These are phyloP conservation scores for Leptinotarsa rubiginosa DNA, from an alignment of 2,888 invertebrate genomes.

Conservation along the genomic window DNA sequence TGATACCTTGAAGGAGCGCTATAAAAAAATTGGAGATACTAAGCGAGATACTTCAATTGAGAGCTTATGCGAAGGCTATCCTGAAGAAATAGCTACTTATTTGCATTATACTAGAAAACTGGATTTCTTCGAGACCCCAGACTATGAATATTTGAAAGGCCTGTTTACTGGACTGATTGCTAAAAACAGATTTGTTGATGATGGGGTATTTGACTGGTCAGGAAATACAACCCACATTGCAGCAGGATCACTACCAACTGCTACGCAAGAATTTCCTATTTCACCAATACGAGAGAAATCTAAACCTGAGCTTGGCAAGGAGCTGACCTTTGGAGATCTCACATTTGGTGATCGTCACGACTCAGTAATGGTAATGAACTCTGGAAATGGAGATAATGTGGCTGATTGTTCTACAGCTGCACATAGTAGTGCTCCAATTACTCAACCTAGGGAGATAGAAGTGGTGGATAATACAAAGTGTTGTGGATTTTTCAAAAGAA, in stretches of 20 bases:
- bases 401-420: constrained; percentile 34
- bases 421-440: constrained; percentile 37
- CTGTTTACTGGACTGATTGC: constrained; percentile 93
- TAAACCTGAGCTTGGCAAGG: constrained; percentile 29
- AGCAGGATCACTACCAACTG: constrained; percentile 37
- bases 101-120: constrained; percentile 93
- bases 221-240: constrained; percentile 58
- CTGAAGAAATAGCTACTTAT: constrained; percentile 97
- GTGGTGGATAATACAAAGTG: constrained; percentile 39
- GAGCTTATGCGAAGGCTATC: constrained; percentile 83
- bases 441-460: constrained; percentile 33
- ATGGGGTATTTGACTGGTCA: constrained; percentile 95
- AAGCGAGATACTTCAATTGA: constrained; percentile 98
- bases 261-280: constrained; percentile 39
- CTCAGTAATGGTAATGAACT: constrained; percentile 33
- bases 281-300: constrained; percentile 35
- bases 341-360: constrained; percentile 31
- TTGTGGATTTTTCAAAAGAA: constrained; percentile 38
- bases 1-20: constrained; percentile 98
- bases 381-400: constrained; percentile 31
- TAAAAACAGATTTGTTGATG: constrained; percentile 84
- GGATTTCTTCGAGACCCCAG: constrained; percentile 99
- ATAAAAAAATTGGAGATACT: constrained; percentile 99
- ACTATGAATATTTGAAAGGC: constrained; percentile 96
- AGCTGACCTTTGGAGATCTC: constrained; percentile 24